Percentiles rank a stretch among this genome's conserved stretches.
phyloP scores from a whole-genome alignment of 2,797 vertebrate species.

The Diplodus sargus region DNA sequence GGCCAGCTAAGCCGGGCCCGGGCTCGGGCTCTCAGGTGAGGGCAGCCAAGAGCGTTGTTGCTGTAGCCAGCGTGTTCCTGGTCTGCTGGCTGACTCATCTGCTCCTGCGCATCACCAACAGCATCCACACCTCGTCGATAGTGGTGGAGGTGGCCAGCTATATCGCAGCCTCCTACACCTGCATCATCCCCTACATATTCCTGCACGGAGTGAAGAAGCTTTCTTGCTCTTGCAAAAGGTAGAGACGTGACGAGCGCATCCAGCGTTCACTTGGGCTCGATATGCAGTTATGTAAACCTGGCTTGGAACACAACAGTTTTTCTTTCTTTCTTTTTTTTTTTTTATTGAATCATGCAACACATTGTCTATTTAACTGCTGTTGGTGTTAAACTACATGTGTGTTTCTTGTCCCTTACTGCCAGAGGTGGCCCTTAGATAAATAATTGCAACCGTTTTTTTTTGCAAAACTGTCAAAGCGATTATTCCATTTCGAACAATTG shows the following conservation, averaged over 20 bases:
- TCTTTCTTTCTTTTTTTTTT: no score
- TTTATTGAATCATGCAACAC: no score
- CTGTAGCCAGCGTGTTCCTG: constrained; percentile 84
- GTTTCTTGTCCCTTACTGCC: background rate
- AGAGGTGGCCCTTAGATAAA: background rate
- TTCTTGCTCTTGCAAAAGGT: constrained; percentile 70
- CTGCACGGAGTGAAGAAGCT: constrained; percentile 84
- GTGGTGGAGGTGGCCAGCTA: constrained; percentile 82
- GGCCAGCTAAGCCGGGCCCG: constrained; percentile 51
- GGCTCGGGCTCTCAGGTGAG: constrained; percentile 73
- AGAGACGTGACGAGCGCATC: constrained; percentile 17
- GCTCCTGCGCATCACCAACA: constrained; percentile 80
- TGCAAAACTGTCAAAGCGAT: background rate
- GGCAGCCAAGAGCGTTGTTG: constrained; percentile 85
- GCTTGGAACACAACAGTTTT: background rate
- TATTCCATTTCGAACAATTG: no score
- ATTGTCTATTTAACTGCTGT: background rate
- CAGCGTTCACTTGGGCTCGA: background rate
- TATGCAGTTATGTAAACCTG: background rate
- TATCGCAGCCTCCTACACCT: constrained; percentile 83
- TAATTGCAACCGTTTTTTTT: background rate
- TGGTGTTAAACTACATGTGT: background rate
- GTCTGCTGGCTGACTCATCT: constrained; percentile 86
- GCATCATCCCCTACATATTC: constrained; percentile 87
- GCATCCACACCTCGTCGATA: constrained; percentile 63